Base-by-base conservation (phyloP, 2,113 vertebrate species). In the Agapornis roseicollis region DNA sequence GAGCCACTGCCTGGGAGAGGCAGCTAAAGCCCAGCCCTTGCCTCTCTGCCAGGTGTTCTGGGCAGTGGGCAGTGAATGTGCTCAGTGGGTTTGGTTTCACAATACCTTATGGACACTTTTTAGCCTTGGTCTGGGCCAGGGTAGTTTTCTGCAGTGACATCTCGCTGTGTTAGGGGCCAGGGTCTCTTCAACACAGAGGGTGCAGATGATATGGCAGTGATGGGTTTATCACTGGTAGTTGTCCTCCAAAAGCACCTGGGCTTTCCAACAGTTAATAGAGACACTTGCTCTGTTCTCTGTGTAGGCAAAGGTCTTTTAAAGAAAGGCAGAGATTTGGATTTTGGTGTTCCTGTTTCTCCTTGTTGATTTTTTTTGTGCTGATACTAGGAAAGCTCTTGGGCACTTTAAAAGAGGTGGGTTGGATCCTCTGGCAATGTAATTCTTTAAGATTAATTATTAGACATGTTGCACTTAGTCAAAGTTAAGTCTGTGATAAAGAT, bases 181-280 rank as follows among this genome's bases (percentile, higher is more conserved):
- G 44, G 55, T 13, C 23, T 69, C 33, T 66, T 20, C 0, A 8
- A 39, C 25, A 7, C 24, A 4, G 11, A 24, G 31, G 8, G 19
- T 49, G 25, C 2, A 0, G 15, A 22, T 73, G n/a, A 14, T 89
- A 31, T 13, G 33, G 7, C 3, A 6, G 2, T 1, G 8, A 5
- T 2, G 17, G 41, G 7, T 78, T 88, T 76, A 2, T 71, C 60
- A 11, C 41, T 2, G 1, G 11, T 27, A 41, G 39, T 33, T 50
- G 42, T 81, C 52, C 69, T 93, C 64, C 23, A 28, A 37, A 63
- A 90, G 33, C 60, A 23, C 16, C 27, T 2, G 5, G 70, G 35
- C 25, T 70, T 76, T 41, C 52, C 31, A 7, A 28, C 33, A 49
- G 31, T 29, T 14, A 11, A 0, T 17, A 35, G 28, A 39, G 68